These are phyloP conservation scores for Hippocampus guttulatus DNA, from an alignment of 2,113 vertebrate species.

Conservation along the genomic window DNA sequence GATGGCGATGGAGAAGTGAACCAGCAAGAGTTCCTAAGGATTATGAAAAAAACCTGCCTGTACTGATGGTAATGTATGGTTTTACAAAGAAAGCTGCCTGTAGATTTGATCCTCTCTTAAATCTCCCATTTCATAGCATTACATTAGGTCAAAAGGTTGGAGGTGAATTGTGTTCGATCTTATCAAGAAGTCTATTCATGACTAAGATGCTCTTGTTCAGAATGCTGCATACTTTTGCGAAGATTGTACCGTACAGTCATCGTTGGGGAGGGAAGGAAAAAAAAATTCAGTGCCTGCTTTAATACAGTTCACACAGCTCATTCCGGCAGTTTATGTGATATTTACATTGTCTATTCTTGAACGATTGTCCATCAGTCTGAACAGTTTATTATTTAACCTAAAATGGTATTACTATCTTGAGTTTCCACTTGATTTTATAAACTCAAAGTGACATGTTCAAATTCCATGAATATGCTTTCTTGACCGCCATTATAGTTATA, in stretches of 20 bases:
- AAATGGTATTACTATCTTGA: not conserved
- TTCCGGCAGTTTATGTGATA: conserved; percentile 1
- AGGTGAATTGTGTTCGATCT: not conserved
- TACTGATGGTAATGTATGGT: conserved; percentile 70
- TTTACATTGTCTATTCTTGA: conserved; percentile 2
- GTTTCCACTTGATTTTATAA: not conserved
- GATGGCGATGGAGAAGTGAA: conserved; percentile 93
- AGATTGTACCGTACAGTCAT: conserved; percentile 6
- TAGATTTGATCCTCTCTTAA: conserved; percentile 7
- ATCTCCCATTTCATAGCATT: not conserved
- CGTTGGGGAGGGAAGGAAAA: not conserved
- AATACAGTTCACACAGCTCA: conserved; percentile 17
- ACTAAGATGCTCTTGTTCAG: conserved; percentile 5
- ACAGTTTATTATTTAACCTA: too few species aligned
- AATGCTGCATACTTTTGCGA: conserved; percentile 43
- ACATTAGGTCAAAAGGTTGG: conserved; percentile 27
- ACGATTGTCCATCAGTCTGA: not conserved
- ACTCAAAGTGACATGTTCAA: not conserved
- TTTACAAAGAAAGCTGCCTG: conserved; percentile 37
- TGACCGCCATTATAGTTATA: not conserved
- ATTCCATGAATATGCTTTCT: not conserved
- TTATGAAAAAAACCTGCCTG: conserved; percentile 93
- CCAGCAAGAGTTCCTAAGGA: conserved; percentile 89
- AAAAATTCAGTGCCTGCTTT: conserved; percentile 41
- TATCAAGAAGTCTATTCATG: not conserved